Conservation (phyloP, 2,113 vertebrate genomes). For the Cryptomyrus ogoouensis region DNA sequence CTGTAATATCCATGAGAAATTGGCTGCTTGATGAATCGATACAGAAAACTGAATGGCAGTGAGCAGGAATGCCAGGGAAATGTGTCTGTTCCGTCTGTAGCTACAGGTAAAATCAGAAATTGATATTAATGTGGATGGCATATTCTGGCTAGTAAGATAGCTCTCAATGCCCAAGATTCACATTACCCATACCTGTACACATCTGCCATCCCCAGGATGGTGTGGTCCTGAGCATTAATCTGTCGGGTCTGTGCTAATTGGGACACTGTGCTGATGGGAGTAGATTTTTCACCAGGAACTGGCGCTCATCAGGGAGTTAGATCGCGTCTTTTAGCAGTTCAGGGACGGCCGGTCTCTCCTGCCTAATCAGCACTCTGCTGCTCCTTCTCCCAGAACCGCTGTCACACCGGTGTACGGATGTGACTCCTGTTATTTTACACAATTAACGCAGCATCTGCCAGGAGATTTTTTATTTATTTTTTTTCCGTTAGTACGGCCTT, state of each 20-base stretch:
- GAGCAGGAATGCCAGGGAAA: background rate
- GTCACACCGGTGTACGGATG: background rate
- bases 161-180: background rate
- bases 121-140: background rate
- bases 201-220: background rate
- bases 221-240: background rate
- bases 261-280: constrained; percentile 23
- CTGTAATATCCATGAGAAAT: background rate
- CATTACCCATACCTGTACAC: background rate
- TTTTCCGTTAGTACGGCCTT: background rate
- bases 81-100: background rate
- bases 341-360: background rate
- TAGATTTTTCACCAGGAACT: constrained; percentile 45
- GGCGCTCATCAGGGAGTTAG: constrained; percentile 31
- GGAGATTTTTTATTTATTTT: no score
- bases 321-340: constrained; percentile 12
- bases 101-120: constrained; percentile 1
- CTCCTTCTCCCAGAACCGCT: background rate
- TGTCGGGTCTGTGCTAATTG: constrained; percentile 36
- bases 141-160: background rate
- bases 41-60: background rate
- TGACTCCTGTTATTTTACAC: background rate
- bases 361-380: constrained; percentile 13
- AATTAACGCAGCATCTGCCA: background rate
- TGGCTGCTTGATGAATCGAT: background rate